A percentile compares a stretch with the other conserved stretches of the same genome.
phyloP scores from a whole-genome alignment of 2,113 vertebrate species.

The Phylloscopus whistleri region DNA sequence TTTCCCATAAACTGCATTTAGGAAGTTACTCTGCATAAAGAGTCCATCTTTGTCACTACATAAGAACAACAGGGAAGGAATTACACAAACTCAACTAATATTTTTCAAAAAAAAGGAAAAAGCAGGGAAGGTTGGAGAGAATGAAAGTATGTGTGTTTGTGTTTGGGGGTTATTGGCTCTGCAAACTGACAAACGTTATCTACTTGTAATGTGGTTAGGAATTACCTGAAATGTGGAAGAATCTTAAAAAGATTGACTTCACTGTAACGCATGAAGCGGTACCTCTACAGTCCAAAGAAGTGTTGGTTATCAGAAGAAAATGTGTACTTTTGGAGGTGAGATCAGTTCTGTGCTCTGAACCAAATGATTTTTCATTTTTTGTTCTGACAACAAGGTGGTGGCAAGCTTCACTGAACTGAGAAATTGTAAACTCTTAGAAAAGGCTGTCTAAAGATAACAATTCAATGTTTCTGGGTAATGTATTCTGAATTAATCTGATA shows the following conservation, averaged over 20 bases:
- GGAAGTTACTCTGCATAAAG: not conserved
- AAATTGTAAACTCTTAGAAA: conserved; percentile 99
- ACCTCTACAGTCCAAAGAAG: conserved; percentile 79
- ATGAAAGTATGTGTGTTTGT: not conserved
- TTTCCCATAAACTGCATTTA: conserved; percentile 20
- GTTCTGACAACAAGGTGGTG: conserved; percentile 97
- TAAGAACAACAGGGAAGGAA: not conserved
- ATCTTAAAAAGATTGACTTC: conserved; percentile 80
- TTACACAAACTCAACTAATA: not conserved
- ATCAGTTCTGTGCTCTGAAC: conserved; percentile 91
- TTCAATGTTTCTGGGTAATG: conserved; percentile 93
- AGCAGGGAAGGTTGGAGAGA: not conserved
- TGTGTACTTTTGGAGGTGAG: conserved; percentile 89
- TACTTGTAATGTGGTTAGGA: conserved; percentile 39
- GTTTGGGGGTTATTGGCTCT: not conserved
- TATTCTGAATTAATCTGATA: conserved; percentile 95
- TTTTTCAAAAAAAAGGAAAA: not conserved
- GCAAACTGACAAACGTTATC: conserved; percentile 34
- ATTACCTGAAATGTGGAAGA: conserved; percentile 77
- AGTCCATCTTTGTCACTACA: not conserved
- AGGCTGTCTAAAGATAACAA: conserved; percentile 96
- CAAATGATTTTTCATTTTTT: conserved; percentile 90
- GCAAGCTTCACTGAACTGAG: conserved; percentile 98
- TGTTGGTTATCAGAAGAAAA: conserved; percentile 89
- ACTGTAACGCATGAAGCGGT: conserved; percentile 73